Evolutionary conservation across 2,113 vertebrate species (phyloP).

Genomic region (Numida meleagris): DNA sequence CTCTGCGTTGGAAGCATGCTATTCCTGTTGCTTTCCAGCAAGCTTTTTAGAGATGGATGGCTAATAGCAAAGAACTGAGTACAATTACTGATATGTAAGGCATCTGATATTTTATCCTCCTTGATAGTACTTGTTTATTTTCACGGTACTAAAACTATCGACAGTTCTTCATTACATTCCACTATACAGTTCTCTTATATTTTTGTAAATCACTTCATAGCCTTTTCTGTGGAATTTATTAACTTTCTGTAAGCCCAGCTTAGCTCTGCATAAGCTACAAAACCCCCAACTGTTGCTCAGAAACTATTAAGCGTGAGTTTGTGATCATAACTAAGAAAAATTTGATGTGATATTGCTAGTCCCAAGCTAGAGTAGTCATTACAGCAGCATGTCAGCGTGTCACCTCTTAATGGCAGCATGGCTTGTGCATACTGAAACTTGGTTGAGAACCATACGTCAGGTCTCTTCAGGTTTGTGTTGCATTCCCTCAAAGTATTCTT

Average conservation of each 20-base stretch:
- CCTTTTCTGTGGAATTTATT: not conserved
- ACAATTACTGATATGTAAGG: not conserved
- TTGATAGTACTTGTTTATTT: not conserved
- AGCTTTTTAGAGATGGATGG: not conserved
- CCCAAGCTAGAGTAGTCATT: not conserved
- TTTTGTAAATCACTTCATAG: not conserved
- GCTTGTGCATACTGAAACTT: too few relatives aligned
- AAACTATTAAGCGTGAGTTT: not conserved
- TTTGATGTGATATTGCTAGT: not conserved
- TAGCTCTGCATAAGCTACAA: not conserved
- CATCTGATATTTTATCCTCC: not conserved
- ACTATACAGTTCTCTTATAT: not conserved
- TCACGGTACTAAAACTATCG: not conserved
- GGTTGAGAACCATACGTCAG: not conserved
- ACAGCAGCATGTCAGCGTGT: not conserved
- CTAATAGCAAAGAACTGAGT: not conserved
- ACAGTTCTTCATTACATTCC: not conserved
- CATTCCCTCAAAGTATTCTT: not conserved
- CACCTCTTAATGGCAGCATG: not conserved
- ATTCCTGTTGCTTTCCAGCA: not conserved
- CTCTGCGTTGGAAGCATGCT: not conserved
- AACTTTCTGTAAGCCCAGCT: not conserved
- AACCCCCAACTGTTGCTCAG: rapidly evolving
- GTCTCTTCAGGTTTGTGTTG: not conserved
- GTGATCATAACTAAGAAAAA: not conserved